These are phyloP conservation scores for Diplodus puntazzo DNA, from an alignment of 2,797 vertebrate genomes.

Conservation along the genomic window DNA sequence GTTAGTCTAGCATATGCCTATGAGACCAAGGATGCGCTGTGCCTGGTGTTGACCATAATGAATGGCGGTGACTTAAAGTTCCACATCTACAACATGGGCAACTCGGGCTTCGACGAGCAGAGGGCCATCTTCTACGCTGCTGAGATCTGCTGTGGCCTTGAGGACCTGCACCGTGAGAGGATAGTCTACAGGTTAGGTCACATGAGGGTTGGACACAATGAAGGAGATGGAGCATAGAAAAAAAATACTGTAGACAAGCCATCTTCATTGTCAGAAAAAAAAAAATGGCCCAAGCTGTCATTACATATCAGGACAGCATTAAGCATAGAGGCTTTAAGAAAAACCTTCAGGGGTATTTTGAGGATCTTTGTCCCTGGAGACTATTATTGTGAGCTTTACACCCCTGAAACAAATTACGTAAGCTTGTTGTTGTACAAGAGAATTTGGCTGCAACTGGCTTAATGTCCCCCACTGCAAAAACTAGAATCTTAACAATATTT, in stretches of 20 bases:
- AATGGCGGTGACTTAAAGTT: constrained; percentile 95
- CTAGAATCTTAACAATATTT: no score
- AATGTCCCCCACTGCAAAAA: background rate
- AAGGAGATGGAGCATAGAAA: background rate
- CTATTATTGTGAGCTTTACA: constrained; percentile 7
- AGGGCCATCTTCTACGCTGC: constrained; percentile 95
- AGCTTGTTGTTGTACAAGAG: constrained; percentile 13
- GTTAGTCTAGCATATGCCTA: constrained; percentile 94
- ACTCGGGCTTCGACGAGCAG: constrained; percentile 93
- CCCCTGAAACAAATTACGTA: constrained; percentile 28
- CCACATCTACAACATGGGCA: constrained; percentile 95
- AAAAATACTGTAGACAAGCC: background rate
- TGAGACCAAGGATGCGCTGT: constrained; percentile 93
- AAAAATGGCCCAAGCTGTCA: background rate
- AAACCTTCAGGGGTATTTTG: constrained; percentile 16
- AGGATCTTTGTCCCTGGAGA: constrained; percentile 20
- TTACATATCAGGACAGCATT: background rate
- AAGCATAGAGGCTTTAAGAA: background rate
- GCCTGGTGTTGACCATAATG: constrained; percentile 95
- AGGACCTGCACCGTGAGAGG: constrained; percentile 92
- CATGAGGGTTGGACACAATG: background rate
- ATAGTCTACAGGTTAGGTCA: constrained; percentile 92
- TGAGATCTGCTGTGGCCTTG: constrained; percentile 94
- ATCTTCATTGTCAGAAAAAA: background rate
- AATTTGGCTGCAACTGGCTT: background rate